Base-by-base conservation (phyloP, 1,140 invertebrate species). In the Gryon sp. region DNA sequence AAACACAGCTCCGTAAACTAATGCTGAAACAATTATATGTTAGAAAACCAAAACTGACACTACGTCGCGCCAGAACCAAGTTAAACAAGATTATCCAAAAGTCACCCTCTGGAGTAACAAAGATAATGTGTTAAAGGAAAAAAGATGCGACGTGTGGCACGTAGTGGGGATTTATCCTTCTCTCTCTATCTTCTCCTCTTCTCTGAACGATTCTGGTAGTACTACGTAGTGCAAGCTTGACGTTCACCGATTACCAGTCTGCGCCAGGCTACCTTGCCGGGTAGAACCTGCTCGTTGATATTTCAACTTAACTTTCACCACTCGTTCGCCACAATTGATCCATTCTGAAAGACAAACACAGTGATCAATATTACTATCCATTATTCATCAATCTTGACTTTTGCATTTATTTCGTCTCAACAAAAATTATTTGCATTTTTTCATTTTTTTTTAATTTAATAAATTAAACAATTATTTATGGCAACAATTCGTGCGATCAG, bases 191-290 rank as follows among this genome's bases (percentile, higher is more conserved):
- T 53, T 38, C 59, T 62, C 38, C 55, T 68, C 48, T 30, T 2
- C 63, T 53, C 53, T 46, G 62, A 66, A 60, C 72, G 46, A 75
- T 65, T 59, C 70, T 75, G 70, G 45, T 66, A 66, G 70, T 75
- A 75, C 52, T 62, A 75, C 63, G 62, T 75, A 50, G 55, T 68
- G 62, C 63, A 66, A 75, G 63, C 72, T 68, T 62, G 34, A 68
- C 62, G 55, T 75, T 66, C 60, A 55, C 55, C 55, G 72, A 75
- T 75, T 75, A 75, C 72, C 62, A 75, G 72, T 75, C 72, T 62
- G 62, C 48, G 72, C 28, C 62, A 75, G 59, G 63, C 72, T 68
- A 75, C 63, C 59, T 75, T 57, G 48, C 63, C 55, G 72, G 57
- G 45, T 75, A 57, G 72, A 68, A 68, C 62, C 40, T 48, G 48